These are phyloP conservation scores for Phaetusa simplex DNA, from an alignment of 2,113 vertebrate species.

Conservation along the genomic window DNA sequence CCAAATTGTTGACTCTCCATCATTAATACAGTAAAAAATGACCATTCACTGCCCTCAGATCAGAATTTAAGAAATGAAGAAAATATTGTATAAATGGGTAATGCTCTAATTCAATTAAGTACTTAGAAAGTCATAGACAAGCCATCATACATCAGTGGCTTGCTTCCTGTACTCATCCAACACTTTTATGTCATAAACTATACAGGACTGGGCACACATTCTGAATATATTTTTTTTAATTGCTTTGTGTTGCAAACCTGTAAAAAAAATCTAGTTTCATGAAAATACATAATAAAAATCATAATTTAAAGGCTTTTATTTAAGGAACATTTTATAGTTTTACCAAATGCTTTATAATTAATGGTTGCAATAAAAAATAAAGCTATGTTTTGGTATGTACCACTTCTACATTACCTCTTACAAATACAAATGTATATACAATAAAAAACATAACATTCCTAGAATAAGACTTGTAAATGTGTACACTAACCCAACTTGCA, in stretches of 20 bases:
- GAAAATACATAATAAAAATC: not conserved
- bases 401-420: not conserved
- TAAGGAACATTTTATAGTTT: not conserved
- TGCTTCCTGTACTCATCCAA: not conserved
- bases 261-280: not conserved
- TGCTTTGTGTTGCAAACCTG: not conserved
- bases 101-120: not conserved
- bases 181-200: not conserved
- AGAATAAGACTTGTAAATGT: not conserved
- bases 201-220: not conserved
- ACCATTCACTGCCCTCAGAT: not conserved
- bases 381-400: not conserved
- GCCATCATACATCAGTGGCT: not conserved
- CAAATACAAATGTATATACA: not conserved
- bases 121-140: not conserved
- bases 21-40: not conserved
- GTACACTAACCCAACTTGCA: not conserved
- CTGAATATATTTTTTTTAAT: not conserved
- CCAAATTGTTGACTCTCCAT: not conserved
- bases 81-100: not conserved
- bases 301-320: not conserved
- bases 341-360: not conserved
- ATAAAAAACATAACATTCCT: not conserved
- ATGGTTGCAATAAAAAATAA: not conserved
- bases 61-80: not conserved